A percentile compares a stretch with the other conserved stretches of the same genome.
These are phyloP conservation scores for Halichoeres trimaculatus DNA, from an alignment of 2,113 vertebrate species.

Conservation along the genomic window DNA sequence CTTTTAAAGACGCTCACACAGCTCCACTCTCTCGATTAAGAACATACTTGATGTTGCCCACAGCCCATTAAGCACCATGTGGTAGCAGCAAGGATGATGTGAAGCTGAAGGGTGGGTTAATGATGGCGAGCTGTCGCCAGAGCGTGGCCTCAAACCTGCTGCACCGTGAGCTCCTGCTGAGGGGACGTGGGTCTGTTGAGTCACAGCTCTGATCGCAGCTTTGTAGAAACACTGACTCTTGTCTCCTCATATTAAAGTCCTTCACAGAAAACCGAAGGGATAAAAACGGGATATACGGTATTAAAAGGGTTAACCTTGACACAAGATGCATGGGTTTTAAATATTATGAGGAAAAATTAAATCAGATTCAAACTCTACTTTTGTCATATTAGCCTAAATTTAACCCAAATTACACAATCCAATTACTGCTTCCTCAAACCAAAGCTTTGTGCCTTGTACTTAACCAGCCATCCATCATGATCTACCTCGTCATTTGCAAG, in stretches of 20 bases:
- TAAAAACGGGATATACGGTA: too few relatives aligned
- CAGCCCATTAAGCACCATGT: slow-evolving; percentile 76
- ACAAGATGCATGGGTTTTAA: too few relatives aligned
- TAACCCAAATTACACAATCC: too few relatives aligned
- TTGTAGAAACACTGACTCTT: not conserved
- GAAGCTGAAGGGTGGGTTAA: slow-evolving; percentile 71
- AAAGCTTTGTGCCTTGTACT: too few relatives aligned
- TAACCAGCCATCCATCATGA: too few relatives aligned
- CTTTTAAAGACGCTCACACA: slow-evolving; percentile 69
- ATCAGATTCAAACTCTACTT: too few relatives aligned
- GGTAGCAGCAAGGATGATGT: slow-evolving; percentile 58
- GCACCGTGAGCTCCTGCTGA: slow-evolving; percentile 26
- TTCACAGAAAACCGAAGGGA: not conserved
- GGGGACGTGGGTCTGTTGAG: slow-evolving; percentile 4
- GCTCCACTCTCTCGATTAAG: slow-evolving; percentile 71
- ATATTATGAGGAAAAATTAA: too few relatives aligned
- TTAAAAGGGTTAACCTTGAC: too few relatives aligned
- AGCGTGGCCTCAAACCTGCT: slow-evolving; percentile 9
- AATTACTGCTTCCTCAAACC: too few relatives aligned
- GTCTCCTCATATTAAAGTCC: not conserved
- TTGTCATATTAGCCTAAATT: too few relatives aligned
- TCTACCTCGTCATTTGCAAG: too few relatives aligned
- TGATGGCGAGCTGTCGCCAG: slow-evolving; percentile 62
- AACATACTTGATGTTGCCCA: slow-evolving; percentile 80
- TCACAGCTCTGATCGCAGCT: not conserved